Evolutionary conservation across 2,797 vertebrate species (phyloP).

Genomic region (Carcharodon carcharias): DNA sequence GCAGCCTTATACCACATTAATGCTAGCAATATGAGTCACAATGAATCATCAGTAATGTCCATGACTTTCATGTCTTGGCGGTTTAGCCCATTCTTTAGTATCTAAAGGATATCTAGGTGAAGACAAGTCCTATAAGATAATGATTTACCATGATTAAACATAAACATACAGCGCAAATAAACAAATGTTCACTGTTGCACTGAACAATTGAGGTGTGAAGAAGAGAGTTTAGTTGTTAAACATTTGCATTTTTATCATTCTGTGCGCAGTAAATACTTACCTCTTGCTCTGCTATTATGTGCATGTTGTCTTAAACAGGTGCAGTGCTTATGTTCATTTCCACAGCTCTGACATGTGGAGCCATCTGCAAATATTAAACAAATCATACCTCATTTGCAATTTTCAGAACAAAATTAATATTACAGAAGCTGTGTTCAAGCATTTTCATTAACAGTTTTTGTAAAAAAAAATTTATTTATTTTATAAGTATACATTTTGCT

Average conservation of each 20-base stretch:
- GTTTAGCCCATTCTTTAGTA: neutral
- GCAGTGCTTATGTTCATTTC: conserved; percentile 31
- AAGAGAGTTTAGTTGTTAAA: neutral
- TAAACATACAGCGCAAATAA: neutral
- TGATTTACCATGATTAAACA: neutral
- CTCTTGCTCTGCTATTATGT: conserved; percentile 30
- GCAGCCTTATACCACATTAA: neutral
- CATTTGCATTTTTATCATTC: neutral
- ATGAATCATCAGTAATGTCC: neutral
- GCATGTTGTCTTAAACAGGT: conserved; percentile 31
- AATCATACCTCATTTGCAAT: neutral
- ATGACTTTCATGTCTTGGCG: neutral
- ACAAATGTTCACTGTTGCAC: neutral
- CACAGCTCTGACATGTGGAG: conserved; percentile 25
- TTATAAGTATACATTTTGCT: neutral
- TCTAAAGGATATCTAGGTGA: neutral
- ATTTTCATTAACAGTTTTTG: neutral
- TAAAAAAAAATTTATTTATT: neutral
- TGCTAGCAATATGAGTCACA: neutral
- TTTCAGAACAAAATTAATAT: neutral
- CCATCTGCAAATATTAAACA: conserved; percentile 33
- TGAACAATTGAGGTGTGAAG: neutral
- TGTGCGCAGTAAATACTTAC: neutral
- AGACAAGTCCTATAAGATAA: neutral
- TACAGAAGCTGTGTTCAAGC: neutral